These are phyloP conservation scores for Balearica regulorum DNA, from an alignment of 2,797 vertebrate species.

Conservation along the genomic window DNA sequence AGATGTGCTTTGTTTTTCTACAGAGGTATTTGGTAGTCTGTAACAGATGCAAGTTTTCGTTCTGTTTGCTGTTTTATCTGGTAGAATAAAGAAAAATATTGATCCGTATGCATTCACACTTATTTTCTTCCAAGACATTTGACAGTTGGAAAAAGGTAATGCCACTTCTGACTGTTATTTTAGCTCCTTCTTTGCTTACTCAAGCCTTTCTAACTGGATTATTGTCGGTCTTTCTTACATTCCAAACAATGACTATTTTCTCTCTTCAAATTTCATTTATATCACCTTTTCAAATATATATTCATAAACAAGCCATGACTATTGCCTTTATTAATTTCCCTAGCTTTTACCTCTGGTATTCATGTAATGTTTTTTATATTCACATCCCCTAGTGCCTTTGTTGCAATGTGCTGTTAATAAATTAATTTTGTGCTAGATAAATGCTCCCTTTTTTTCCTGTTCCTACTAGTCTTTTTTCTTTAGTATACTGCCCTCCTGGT, in stretches of 20 bases:
- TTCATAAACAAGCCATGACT: not conserved
- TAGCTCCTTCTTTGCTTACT: not conserved
- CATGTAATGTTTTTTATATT: not conserved
- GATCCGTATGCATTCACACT: not conserved
- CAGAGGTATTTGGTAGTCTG: not conserved
- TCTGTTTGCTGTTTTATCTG: not conserved
- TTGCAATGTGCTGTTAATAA: not conserved
- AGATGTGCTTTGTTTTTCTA: not conserved
- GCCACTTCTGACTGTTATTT: not conserved
- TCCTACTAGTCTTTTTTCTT: not conserved
- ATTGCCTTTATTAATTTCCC: not conserved
- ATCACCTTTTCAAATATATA: not conserved
- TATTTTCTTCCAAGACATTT: not conserved
- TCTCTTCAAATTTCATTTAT: not conserved
- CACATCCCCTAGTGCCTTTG: not conserved
- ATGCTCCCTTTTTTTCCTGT: not conserved
- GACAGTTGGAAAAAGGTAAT: not conserved
- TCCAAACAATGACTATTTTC: not conserved
- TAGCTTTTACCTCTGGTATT: not conserved
- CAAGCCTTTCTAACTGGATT: not conserved
- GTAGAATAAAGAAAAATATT: not conserved
- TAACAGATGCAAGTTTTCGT: not conserved
- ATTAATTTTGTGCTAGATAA: not conserved
- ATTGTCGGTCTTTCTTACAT: not conserved
- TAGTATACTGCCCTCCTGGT: not conserved